Evolutionary conservation across 2,113 vertebrate genomes (phyloP).

Genomic region (Gadus chalcogrammus): DNA sequence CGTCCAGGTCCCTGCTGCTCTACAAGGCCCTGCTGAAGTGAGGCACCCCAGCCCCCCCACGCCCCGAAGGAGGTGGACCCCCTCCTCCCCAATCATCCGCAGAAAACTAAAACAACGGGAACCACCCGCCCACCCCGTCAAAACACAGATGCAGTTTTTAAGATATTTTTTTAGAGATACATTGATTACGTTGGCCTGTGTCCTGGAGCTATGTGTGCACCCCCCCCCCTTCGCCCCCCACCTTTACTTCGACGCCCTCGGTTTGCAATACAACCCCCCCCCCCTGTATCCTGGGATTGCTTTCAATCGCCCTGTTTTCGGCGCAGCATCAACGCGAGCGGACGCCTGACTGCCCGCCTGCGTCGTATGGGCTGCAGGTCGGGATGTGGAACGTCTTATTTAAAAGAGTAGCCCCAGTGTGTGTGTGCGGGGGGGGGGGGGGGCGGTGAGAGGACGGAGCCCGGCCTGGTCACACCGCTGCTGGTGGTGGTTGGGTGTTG

Average conservation of each 20-base stretch:
- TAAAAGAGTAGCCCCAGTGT: too few relatives aligned
- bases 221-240: not conserved
- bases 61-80: not conserved
- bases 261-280: not conserved
- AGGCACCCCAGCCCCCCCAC: not conserved
- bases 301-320: not conserved
- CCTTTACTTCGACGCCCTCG: not conserved
- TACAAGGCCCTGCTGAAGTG: slow-evolving; percentile 76
- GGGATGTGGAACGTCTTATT: too few relatives aligned
- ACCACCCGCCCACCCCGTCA: not conserved
- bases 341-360: too few relatives aligned
- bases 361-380: too few relatives aligned
- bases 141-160: not conserved
- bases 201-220: not conserved
- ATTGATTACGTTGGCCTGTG: not conserved
- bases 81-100: not conserved
- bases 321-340: too few relatives aligned
- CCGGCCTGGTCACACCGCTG: too few relatives aligned
- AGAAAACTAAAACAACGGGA: too few relatives aligned
- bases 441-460: too few relatives aligned
- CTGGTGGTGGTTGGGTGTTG: too few relatives aligned
- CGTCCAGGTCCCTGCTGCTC: slow-evolving; percentile 74
- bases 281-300: not conserved
- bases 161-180: not conserved
- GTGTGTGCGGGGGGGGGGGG: too few relatives aligned